Conservation (phyloP, 2,113 vertebrate species). For the Sinocyclocheilus grahami region DNA sequence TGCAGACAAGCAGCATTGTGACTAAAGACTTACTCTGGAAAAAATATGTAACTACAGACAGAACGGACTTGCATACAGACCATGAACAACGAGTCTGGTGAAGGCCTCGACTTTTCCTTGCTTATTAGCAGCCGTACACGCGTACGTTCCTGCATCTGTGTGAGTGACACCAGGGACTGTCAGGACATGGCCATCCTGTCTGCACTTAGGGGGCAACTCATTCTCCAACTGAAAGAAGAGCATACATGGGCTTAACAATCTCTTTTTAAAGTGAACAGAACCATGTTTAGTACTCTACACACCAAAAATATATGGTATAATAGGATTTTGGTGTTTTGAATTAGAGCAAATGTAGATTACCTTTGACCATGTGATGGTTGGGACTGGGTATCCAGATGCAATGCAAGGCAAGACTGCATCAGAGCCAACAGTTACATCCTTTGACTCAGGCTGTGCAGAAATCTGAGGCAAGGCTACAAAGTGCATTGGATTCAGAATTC, state of each 20-base stretch:
- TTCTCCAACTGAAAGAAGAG: constrained; percentile 78
- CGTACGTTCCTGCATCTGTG: constrained; percentile 86
- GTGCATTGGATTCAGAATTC: too few relatives aligned
- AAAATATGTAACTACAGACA: constrained; percentile 11
- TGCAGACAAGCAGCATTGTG: constrained; percentile 1
- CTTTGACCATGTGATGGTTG: constrained; percentile 92
- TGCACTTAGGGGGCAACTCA: constrained; percentile 78
- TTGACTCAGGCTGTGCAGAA: constrained; percentile 82
- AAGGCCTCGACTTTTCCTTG: constrained; percentile 91
- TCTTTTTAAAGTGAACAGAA: not conserved
- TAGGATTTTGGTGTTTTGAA: too few relatives aligned
- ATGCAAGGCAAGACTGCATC: constrained; percentile 84
- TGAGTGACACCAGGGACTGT: constrained; percentile 79
- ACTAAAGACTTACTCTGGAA: not conserved
- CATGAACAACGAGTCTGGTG: constrained; percentile 85
- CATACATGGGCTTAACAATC: not conserved
- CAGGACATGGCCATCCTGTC: constrained; percentile 80
- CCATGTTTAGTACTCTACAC: not conserved
- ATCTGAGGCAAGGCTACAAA: constrained; percentile 81
- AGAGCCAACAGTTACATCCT: constrained; percentile 86
- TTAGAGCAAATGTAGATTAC: constrained; percentile 64
- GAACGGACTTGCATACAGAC: constrained; percentile 68
- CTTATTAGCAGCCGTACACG: constrained; percentile 88
- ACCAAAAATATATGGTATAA: too few relatives aligned
- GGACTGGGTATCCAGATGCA: constrained; percentile 87